Percentiles rank a stretch among this genome's conserved stretches.
phyloP scores from a whole-genome alignment of 53 echinoderm and acorn worm species.

The Patiria pectinifera region DNA sequence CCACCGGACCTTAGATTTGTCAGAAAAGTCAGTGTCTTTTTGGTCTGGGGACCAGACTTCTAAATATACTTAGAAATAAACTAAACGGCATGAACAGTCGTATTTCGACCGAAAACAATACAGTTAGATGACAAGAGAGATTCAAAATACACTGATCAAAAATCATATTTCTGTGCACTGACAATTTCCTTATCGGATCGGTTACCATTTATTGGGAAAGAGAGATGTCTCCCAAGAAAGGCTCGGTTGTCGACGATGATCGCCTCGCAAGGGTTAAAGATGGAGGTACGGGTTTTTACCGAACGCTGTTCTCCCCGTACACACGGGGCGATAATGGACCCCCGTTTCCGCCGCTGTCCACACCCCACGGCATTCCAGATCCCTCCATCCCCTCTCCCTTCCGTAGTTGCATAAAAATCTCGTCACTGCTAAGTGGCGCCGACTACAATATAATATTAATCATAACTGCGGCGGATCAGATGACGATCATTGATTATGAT shows the following conservation, averaged over 20 bases:
- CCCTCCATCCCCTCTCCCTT: constrained; percentile 25
- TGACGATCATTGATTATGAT: constrained; percentile 63
- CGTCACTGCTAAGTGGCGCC: constrained; percentile 48
- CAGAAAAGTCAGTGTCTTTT: no score
- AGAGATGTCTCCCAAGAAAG: background rate
- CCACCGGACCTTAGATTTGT: no score
- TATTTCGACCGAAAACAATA: no score
- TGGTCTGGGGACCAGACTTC: no score
- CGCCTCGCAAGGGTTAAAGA: background rate
- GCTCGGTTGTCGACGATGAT: background rate
- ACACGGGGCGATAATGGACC: constrained; percentile 56
- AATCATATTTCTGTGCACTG: no score
- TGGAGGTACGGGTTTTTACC: background rate
- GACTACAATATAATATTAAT: constrained; percentile 63
- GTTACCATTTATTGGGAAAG: background rate
- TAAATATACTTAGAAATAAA: no score
- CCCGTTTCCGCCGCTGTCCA: constrained; percentile 29
- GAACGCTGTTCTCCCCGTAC: background rate
- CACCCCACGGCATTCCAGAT: constrained; percentile 17
- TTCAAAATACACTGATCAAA: no score
- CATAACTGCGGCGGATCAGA: constrained; percentile 38
- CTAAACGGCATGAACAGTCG: no score
- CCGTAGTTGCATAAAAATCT: constrained; percentile 51
- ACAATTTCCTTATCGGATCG: background rate
- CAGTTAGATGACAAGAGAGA: no score